Evolutionary conservation across 2,888 invertebrate genomes (phyloP).

Genomic region (Sisyra terminalis): DNA sequence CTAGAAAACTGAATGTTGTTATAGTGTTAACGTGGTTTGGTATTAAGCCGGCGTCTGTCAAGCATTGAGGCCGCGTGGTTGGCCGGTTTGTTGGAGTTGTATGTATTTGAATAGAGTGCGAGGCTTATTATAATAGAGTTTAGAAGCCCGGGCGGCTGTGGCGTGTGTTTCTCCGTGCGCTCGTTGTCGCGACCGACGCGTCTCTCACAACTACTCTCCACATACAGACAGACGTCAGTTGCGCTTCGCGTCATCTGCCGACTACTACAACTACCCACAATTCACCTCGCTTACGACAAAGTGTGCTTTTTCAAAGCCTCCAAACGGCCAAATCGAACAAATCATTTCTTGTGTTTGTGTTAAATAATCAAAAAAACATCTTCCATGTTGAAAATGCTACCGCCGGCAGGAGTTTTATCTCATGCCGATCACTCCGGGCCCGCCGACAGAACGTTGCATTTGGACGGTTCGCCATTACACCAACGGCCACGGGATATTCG

Average conservation of each 20-base stretch:
- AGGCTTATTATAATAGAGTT: neutral
- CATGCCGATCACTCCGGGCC: slow-evolving; percentile 1
- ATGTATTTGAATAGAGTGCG: neutral
- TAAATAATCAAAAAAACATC: neutral
- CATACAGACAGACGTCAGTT: slow-evolving; percentile 1
- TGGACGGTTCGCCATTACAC: neutral
- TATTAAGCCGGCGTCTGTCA: neutral
- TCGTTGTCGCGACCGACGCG: too few relatives aligned
- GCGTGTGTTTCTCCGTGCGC: neutral
- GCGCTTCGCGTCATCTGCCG: slow-evolving; percentile 1
- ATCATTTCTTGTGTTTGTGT: neutral
- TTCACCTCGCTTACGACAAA: neutral
- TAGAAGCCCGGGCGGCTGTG: neutral
- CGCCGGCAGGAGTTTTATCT: slow-evolving; percentile 6
- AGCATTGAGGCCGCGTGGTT: neutral
- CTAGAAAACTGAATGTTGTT: too few relatives aligned
- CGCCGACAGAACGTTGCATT: neutral
- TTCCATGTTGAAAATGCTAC: slow-evolving; percentile 8
- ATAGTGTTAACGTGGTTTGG: too few relatives aligned
- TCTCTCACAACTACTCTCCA: too few relatives aligned
- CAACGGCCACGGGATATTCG: slow-evolving; percentile 6
- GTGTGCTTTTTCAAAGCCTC: neutral
- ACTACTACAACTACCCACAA: too few relatives aligned
- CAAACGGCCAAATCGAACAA: neutral
- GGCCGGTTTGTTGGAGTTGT: neutral